A percentile compares a stretch with the other conserved stretches of the same genome.
Evolutionary conservation across 2,888 invertebrate genomes (phyloP).

Genomic region (Cancer borealis): DNA sequence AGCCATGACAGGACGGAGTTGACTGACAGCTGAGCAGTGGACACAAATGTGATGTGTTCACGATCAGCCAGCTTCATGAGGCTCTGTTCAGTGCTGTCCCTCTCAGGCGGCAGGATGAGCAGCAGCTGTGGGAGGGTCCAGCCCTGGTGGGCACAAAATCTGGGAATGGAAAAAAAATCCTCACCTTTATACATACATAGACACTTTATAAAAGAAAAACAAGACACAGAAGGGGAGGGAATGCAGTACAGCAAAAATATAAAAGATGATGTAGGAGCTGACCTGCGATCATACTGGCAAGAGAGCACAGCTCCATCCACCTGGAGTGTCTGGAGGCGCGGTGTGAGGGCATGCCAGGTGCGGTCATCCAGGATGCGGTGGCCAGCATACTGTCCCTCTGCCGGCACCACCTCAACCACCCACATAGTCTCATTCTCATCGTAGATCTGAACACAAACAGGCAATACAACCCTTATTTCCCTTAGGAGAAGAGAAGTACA

Average conservation of each 20-base stretch:
- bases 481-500: no score
- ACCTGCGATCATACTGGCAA: constrained; percentile 81
- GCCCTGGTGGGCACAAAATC: constrained; percentile 81
- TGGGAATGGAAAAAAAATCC: constrained; percentile 78
- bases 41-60: constrained; percentile 57
- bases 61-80: constrained; percentile 44
- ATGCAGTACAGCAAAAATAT: no score
- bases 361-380: constrained; percentile 79
- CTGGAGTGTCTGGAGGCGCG: constrained; percentile 81
- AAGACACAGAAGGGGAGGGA: no score
- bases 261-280: constrained; percentile 50
- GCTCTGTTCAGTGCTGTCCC: constrained; percentile 29
- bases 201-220: no score
- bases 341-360: constrained; percentile 80
- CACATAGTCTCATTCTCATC: constrained; percentile 83
- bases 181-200: neutral
- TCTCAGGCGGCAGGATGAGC: constrained; percentile 81
- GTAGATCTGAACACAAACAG: constrained; percentile 80
- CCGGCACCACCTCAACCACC: constrained; percentile 81
- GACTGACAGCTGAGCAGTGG: constrained; percentile 62
- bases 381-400: constrained; percentile 77
- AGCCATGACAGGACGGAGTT: constrained; percentile 80
- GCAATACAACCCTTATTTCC: neutral
- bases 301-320: constrained; percentile 81
- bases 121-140: constrained; percentile 81